A percentile compares a stretch with the other conserved stretches of the same genome.
phyloP scores from a whole-genome alignment of 2,113 vertebrate species.

The Neotragus pygmaeus region DNA sequence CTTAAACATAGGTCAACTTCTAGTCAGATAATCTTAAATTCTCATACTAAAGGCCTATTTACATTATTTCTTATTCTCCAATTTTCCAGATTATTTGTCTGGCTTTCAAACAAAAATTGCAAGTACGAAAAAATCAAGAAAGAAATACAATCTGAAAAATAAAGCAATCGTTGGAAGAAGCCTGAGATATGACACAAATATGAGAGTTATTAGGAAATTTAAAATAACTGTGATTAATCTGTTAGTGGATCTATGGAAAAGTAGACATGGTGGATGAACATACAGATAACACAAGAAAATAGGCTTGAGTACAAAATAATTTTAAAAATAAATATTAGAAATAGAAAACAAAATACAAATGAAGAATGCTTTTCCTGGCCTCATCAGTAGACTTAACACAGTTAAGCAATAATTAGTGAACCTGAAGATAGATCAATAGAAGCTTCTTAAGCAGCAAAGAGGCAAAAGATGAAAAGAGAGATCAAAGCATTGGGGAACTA shows the following conservation, averaged over 20 bases:
- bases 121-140: background rate
- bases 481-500: background rate
- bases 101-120: background rate
- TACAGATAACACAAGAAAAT: background rate
- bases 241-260: background rate
- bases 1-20: background rate
- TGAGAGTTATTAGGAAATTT: background rate
- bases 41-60: background rate
- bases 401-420: background rate
- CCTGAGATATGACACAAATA: background rate
- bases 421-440: background rate
- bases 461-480: background rate
- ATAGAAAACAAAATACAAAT: background rate
- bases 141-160: background rate
- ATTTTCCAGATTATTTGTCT: background rate
- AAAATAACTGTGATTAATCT: background rate
- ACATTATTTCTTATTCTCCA: background rate
- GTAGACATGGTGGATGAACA: background rate
- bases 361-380: background rate
- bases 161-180: background rate
- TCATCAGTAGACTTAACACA: background rate
- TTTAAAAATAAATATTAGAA: background rate
- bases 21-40: background rate
- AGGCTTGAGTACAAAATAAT: background rate
- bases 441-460: background rate